Evolutionary conservation across 1,140 invertebrate genomes (phyloP), one percentile per base, ranked within the genome.

Genomic region (Theocolax elegans): DNA sequence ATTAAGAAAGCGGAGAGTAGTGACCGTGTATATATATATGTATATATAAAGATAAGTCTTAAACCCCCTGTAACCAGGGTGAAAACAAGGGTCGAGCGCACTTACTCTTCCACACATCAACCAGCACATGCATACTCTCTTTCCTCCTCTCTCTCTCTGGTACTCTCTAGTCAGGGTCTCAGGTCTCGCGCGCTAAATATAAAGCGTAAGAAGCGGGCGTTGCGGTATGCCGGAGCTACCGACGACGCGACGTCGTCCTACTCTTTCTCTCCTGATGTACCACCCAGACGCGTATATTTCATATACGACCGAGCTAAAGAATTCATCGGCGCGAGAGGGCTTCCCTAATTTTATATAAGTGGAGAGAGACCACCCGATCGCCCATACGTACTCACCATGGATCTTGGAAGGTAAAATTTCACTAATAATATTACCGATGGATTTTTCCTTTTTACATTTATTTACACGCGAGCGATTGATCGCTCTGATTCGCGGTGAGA

Each of bases 161-260:
- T 27, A 25, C 17, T 65, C 72, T 65, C 72, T 77, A 70, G 58
- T 73, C 67, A 74, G 75, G 59, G 21, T 76, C 62, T 74, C 67
- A 72, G 75, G 62, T n/a, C 64, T 70, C 70, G 74, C 73, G n/a
- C 74, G 79, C 80, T 83, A 83, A 81, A 83, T 83, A 81, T 83
- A 83, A 81, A 82, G 76, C 76, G 74, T 65, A 75, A 75, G 76
- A 80, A 74, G 73, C 68, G 71, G 74, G 75, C 74, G 73, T 71
- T 73, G 73, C 54, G 67, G 42, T 51, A 40, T 29, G 49, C 25
- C 59, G 63, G 75, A n/a, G n/a, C 67, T 71, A 68, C 75, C 75
- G 77, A 19, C 66, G 72, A 71, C 73, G 67, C 71, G 76, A 67
- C 74, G 68, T 62, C 48, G 65, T 72, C 75, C 13, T 60, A n/a